Base-by-base conservation (phyloP, 2,888 invertebrate genomes). In the Odontomyia ornata region DNA sequence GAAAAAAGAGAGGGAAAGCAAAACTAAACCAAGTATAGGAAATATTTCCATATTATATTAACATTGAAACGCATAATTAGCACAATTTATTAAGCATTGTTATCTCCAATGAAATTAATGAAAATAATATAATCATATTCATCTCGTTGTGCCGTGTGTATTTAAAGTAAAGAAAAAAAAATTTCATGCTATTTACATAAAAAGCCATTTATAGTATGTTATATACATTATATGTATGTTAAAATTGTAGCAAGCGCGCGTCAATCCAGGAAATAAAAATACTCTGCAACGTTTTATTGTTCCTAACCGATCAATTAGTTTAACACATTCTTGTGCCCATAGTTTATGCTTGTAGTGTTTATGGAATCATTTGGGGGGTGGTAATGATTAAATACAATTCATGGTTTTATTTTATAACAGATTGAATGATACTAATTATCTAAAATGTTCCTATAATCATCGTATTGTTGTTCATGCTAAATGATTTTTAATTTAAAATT, bases 61-160 rank as follows among this genome's bases (percentile, higher is more conserved):
- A 1, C 71, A 71, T 27, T 47, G 15, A 73, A 57, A 60, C 15
- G 25, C 56, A 69, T 46, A 23, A 23, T n/a, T 57, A 73, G 60
- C 73, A 73, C 73, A 73, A 60, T 57, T 73, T 73, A 57, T 73
- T 57, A 30, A 60, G 21, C 23, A 72, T 56, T 56, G 72, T 56
- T 72, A 71, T 43, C 9, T 9, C 3, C 43, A 18, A 28, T n/a
- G 36, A 36, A 43, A 67, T 52, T 30, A 46, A 67, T 43, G 21
- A 3, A 60, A 60, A 1, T 18, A 11, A 60, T 60, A 60, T 18
- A n/a, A 56, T 52, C 30, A 56, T 30, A 56, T 72, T 72, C 36
- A 56, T 72, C 71, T 27, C 21, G 71, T 71, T 71, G 52, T 27
- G 67, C 43, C 21, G 27, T 52, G 57, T 57, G 21, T 43, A 9